phyloP scores from a whole-genome alignment of 2,797 vertebrate species.

The Enteromius radiatus region DNA sequence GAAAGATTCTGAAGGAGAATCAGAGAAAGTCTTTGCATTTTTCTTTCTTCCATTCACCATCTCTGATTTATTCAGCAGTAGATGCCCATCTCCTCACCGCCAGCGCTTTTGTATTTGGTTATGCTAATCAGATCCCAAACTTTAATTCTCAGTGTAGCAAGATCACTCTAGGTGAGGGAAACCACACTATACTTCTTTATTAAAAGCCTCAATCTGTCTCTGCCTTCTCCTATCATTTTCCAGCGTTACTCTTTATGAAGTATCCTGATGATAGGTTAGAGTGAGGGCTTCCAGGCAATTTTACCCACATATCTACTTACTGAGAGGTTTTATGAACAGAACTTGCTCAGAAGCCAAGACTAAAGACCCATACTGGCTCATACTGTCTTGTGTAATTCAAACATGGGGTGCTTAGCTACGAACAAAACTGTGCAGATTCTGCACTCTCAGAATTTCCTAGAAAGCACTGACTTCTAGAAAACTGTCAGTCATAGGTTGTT shows the following conservation, averaged over 20 bases:
- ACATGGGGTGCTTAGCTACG: slow-evolving; percentile 3
- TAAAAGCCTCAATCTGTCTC: slow-evolving; percentile 44
- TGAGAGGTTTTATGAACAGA: slow-evolving; percentile 10
- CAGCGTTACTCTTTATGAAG: slow-evolving; percentile 29
- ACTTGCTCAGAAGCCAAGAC: slow-evolving; percentile 34
- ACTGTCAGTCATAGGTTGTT: not conserved
- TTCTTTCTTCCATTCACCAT: slow-evolving; percentile 7
- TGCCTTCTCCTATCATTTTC: slow-evolving; percentile 18
- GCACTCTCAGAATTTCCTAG: not conserved
- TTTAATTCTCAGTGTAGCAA: slow-evolving; percentile 38
- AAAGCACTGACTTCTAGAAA: not conserved
- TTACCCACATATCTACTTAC: slow-evolving; percentile 1
- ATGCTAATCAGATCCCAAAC: slow-evolving; percentile 53
- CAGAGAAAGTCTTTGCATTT: not conserved
- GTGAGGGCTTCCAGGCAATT: slow-evolving; percentile 32
- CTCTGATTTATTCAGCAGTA: slow-evolving; percentile 34
- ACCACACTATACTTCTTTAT: slow-evolving; percentile 49
- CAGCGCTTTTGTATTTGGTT: slow-evolving; percentile 46
- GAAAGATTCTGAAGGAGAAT: not conserved
- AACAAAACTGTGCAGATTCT: slow-evolving; percentile 5
- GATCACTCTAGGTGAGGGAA: slow-evolving; percentile 46
- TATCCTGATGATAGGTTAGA: slow-evolving; percentile 24
- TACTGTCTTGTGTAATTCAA: not conserved
- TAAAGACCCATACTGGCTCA: slow-evolving; percentile 35
- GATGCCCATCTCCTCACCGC: slow-evolving; percentile 28